Conservation (phyloP, 2,113 vertebrate species). For the Cyphomyrus discorhynchus region DNA sequence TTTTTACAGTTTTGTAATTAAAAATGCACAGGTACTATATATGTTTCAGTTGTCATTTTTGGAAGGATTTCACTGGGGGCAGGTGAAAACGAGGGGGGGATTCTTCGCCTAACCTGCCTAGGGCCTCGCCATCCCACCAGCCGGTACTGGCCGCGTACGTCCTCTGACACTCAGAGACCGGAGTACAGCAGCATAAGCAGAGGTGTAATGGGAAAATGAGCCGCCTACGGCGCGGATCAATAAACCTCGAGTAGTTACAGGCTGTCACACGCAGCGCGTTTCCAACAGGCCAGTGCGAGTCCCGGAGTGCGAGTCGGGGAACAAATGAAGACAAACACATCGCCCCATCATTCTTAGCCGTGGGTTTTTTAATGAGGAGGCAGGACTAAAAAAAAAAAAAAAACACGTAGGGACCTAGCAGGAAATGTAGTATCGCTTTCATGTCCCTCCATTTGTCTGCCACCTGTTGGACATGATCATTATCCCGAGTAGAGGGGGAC, state of each 20-base stretch:
- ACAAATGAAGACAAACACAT: background rate
- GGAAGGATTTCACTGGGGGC: background rate
- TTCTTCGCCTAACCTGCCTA: background rate
- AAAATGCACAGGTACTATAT: background rate
- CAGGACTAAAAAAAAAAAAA: conserved; percentile 42
- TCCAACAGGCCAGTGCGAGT: background rate
- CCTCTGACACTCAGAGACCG: too few relatives aligned
- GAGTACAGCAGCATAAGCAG: background rate
- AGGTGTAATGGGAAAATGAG: background rate
- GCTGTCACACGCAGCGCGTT: background rate
- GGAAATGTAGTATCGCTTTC: conserved; percentile 92
- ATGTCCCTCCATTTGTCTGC: conserved; percentile 76
- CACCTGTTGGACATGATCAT: conserved; percentile 95
- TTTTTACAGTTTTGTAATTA: background rate
- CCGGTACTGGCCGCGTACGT: background rate
- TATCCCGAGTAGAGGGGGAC: conserved; percentile 66
- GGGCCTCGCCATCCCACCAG: background rate
- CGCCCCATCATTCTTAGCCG: background rate
- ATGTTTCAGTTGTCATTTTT: background rate
- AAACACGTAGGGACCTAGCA: conserved; percentile 63
- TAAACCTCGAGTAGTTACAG: background rate
- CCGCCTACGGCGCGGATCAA: background rate
- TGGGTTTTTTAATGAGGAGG: conserved; percentile 10
- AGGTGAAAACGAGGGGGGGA: background rate
- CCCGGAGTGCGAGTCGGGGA: background rate